These are phyloP conservation scores for Champsocephalus esox DNA, from an alignment of 2,797 vertebrate species.

Conservation along the genomic window DNA sequence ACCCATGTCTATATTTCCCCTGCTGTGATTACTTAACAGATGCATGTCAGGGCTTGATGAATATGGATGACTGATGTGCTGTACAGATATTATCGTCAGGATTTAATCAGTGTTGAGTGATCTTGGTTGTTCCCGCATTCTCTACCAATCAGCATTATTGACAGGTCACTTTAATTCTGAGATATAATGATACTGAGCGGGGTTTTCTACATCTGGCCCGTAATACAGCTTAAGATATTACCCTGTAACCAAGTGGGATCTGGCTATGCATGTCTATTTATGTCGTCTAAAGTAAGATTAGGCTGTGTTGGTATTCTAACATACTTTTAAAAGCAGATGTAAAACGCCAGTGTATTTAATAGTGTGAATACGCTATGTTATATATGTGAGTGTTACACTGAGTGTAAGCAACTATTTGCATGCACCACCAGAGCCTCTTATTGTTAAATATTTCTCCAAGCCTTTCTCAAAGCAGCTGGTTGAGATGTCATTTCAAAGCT, in stretches of 20 bases:
- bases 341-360: conserved; percentile 16
- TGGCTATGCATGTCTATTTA: conserved; percentile 4
- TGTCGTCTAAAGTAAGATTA: conserved; percentile 18
- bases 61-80: conserved; percentile 68
- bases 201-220: conserved; percentile 23
- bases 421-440: conserved; percentile 27
- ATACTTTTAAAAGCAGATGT: conserved; percentile 10
- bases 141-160: conserved; percentile 70
- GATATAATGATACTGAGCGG: conserved; percentile 27
- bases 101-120: conserved; percentile 80
- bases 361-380: neutral
- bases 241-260: conserved; percentile 5
- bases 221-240: conserved; percentile 16
- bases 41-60: conserved; percentile 65
- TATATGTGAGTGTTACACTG: conserved; percentile 7
- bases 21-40: conserved; percentile 68
- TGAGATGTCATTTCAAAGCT: conserved; percentile 63
- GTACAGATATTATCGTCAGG: conserved; percentile 63
- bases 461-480: conserved; percentile 40
- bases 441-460: conserved; percentile 39
- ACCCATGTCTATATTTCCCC: conserved; percentile 48
- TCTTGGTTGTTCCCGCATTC: conserved; percentile 47
- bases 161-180: conserved; percentile 47
- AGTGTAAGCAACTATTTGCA: conserved; percentile 28
- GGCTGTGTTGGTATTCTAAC: neutral